phyloP scores from a whole-genome alignment of 2,113 vertebrate genomes.

The Bubo bubo region DNA sequence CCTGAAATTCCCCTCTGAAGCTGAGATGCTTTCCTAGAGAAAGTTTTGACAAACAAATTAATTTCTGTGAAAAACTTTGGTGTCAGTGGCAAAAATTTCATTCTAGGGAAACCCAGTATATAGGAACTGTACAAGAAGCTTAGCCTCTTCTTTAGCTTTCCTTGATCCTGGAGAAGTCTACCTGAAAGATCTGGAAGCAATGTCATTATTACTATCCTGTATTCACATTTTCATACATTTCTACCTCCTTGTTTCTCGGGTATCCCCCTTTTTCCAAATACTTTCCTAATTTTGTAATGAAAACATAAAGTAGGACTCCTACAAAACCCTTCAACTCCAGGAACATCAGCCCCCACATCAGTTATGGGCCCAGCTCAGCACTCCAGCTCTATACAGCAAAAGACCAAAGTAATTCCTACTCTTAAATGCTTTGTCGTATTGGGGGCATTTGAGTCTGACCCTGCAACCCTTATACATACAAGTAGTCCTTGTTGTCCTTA shows the following conservation, averaged over 20 bases:
- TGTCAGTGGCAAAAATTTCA: neutral
- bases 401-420: neutral
- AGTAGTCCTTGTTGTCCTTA: neutral
- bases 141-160: neutral
- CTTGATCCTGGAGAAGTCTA: neutral
- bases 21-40: neutral
- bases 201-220: neutral
- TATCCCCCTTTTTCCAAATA: neutral
- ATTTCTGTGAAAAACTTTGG: neutral
- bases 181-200: neutral
- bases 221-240: neutral
- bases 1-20: neutral
- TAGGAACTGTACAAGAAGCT: neutral
- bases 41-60: neutral
- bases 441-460: neutral
- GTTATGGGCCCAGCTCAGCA: neutral
- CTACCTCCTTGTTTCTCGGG: neutral
- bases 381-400: neutral
- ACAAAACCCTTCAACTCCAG: neutral
- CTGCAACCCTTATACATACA: neutral
- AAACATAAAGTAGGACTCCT: neutral
- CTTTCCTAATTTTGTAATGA: neutral
- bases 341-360: neutral
- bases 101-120: neutral
- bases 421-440: conserved; percentile 14